phyloP scores from a whole-genome alignment of 2,113 vertebrate species.

The Gopherus evgoodei region DNA sequence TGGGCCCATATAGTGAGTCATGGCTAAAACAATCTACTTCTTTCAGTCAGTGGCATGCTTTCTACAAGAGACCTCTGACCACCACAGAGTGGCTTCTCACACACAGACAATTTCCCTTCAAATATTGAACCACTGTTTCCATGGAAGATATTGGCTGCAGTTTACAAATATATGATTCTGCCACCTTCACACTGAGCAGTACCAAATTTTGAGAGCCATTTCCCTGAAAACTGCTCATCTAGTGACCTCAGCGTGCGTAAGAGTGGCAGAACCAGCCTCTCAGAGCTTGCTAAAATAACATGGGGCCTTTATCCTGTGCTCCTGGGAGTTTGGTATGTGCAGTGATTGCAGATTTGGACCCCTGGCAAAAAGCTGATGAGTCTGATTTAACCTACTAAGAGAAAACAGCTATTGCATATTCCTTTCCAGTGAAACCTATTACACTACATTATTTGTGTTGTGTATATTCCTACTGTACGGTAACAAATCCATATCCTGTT shows the following conservation, averaged over 20 bases:
- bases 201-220: neutral
- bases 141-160: rapidly evolving
- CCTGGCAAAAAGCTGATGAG: neutral
- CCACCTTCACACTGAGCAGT: neutral
- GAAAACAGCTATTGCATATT: neutral
- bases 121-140: rapidly evolving
- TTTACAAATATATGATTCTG: neutral
- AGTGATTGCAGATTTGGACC: rapidly evolving
- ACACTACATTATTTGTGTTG: rapidly evolving
- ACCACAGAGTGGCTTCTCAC: rapidly evolving
- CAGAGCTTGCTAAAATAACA: neutral
- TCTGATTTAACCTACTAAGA: neutral
- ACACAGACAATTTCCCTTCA: rapidly evolving
- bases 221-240: neutral
- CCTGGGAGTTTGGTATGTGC: rapidly evolving
- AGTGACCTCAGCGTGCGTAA: rapidly evolving
- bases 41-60: neutral
- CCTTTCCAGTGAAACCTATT: rapidly evolving
- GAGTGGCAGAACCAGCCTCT: rapidly evolving
- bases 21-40: rapidly evolving
- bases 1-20: neutral
- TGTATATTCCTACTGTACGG: rapidly evolving
- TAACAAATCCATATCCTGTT: neutral
- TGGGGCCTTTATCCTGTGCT: neutral
- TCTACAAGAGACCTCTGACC: rapidly evolving